Evolutionary conservation across 1,140 invertebrate genomes (phyloP).

Genomic region (Cydia pomonella): DNA sequence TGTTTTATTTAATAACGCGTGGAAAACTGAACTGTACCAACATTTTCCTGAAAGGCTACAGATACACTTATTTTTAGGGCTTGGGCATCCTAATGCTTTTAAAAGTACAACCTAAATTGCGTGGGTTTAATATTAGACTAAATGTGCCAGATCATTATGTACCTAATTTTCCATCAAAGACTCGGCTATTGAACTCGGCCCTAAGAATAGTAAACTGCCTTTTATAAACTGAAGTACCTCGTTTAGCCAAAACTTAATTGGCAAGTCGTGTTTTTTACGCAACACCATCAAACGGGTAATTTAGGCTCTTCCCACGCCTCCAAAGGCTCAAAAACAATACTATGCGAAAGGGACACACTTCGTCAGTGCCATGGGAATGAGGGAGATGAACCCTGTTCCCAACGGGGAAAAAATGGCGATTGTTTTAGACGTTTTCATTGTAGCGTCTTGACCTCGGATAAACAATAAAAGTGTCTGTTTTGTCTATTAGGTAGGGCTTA

Average conservation of each 20-base stretch:
- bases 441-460: constrained; percentile 36
- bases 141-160: too few relatives aligned
- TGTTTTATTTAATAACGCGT: background rate
- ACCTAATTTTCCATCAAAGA: background rate
- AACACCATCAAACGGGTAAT: constrained; percentile 34
- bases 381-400: constrained; percentile 37
- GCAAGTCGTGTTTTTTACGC: constrained; percentile 13
- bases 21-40: background rate
- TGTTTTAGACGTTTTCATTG: constrained; percentile 41
- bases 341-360: constrained; percentile 35
- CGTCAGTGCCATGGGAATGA: constrained; percentile 24
- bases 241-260: constrained; percentile 31
- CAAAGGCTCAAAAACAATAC: constrained; percentile 38
- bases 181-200: background rate
- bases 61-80: too few relatives aligned
- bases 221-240: background rate
- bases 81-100: too few relatives aligned
- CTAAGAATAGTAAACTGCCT: constrained; percentile 2
- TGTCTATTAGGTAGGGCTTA: constrained; percentile 19
- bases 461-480: constrained; percentile 32
- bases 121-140: too few relatives aligned
- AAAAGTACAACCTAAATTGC: too few relatives aligned
- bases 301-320: constrained; percentile 41
- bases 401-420: constrained; percentile 41
- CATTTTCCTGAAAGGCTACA: too few relatives aligned